Base-by-base conservation (phyloP, 2,888 invertebrate genomes). In the Pseudococcus jackbeardsleyi region DNA sequence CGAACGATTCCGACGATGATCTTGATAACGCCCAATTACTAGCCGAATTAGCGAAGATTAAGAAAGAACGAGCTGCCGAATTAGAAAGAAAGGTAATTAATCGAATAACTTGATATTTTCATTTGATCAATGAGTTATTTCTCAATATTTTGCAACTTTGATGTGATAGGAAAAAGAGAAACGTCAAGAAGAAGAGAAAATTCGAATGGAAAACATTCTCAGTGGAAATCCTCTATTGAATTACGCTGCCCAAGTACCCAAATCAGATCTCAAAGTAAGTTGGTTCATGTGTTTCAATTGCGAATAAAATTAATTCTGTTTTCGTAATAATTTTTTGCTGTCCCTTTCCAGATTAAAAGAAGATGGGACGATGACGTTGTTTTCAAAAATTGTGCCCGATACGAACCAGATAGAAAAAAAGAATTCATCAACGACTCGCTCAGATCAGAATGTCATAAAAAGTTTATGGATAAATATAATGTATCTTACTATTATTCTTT, bases 301-400 rank as follows among this genome's bases (percentile, higher is more conserved):
- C 8, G 42, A 9, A 9, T 42, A 42, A 50, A 0, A 50, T 50
- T 50, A 12, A 50, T 26, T 33, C 12, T 54, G 4, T 19, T 86
- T 22, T 64, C 17, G 19, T 42, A 42, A 42, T 42, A 42, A 42
- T 42, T 42, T 42, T 5, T 42, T 42, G 42, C 9, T 42, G 6
- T 42, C 88, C 72, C 87, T 88, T 46, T 90, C 90, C 91, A 94
- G 93, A 95, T 98, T 0, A 96, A 97, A 91, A 93, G 97, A 89
- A 93, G 99, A 90, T 99, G 99, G 99, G 99, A 99, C 91, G 99
- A 99, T 91, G 99, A 99, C 93, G 99, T 99, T 0, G 99, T 99
- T 0, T 99, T 99, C 92, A 99, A 99, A 92, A 99, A 99, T 92
- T 99, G 99, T 93, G 98, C 99, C 0, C 95, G 98, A 89, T 97